Percentiles rank a stretch among this genome's conserved stretches.
Conservation (phyloP, 2,797 vertebrate genomes). For the Chaunax sp. region DNA sequence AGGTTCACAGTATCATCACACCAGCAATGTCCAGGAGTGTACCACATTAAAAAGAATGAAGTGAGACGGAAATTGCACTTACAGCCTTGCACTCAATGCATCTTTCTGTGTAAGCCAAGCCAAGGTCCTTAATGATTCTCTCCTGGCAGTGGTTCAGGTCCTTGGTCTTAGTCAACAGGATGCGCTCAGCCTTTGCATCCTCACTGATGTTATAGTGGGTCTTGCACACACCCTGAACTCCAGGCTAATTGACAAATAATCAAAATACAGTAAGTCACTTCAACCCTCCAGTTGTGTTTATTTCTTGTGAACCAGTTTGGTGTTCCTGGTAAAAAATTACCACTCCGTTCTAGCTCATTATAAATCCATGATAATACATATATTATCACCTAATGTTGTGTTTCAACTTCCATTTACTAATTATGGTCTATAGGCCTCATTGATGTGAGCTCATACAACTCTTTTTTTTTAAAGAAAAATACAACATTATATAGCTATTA, state of each 20-base stretch:
- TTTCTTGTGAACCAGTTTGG: too few relatives aligned
- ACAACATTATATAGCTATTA: too few relatives aligned
- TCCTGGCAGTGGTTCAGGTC: conserved; percentile 86
- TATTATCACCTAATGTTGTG: too few relatives aligned
- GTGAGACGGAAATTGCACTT: conserved; percentile 45
- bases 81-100: conserved; percentile 84
- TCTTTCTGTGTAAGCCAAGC: conserved; percentile 77
- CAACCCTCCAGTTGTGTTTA: too few relatives aligned
- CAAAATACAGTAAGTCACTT: conserved; percentile 1
- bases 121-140: conserved; percentile 81
- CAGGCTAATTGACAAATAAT: conserved; percentile 72
- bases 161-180: conserved; percentile 85
- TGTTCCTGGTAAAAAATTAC: too few relatives aligned
- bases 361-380: too few relatives aligned
- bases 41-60: background rate
- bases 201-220: conserved; percentile 86
- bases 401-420: too few relatives aligned
- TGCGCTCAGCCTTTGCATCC: conserved; percentile 69
- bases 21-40: background rate
- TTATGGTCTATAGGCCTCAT: too few relatives aligned
- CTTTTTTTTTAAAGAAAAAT: too few relatives aligned
- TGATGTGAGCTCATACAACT: too few relatives aligned
- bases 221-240: conserved; percentile 85
- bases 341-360: too few relatives aligned
- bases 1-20: conserved; percentile 23